phyloP scores from a whole-genome alignment of 2,113 vertebrate genomes.

The Struthio camelus region DNA sequence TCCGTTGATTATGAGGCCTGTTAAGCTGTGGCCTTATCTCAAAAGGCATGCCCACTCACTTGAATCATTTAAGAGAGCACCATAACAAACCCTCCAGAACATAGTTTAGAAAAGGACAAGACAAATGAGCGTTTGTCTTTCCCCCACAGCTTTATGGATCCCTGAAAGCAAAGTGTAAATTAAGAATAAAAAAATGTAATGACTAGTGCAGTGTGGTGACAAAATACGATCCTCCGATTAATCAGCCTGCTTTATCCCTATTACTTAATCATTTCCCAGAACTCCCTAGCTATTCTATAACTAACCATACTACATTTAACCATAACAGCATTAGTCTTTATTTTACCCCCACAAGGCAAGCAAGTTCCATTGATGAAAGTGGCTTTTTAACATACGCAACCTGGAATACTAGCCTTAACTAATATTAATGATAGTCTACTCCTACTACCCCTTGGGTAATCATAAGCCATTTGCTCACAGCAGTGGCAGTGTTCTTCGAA shows the following conservation, averaged over 20 bases:
- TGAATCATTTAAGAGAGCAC: not conserved
- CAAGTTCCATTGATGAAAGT: not conserved
- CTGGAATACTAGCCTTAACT: not conserved
- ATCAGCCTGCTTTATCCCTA: not conserved
- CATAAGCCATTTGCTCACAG: not conserved
- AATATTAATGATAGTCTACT: not conserved
- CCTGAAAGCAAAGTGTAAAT: not conserved
- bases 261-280: not conserved
- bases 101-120: not conserved
- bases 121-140: not conserved
- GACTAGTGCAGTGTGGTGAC: not conserved
- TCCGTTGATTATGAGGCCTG: not conserved
- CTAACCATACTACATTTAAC: not conserved
- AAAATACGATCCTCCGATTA: not conserved
- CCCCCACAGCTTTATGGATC: not conserved
- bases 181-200: not conserved
- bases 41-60: not conserved
- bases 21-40: not conserved
- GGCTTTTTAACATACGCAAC: not conserved
- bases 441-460: fast-evolving
- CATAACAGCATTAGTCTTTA: not conserved
- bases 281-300: not conserved
- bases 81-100: not conserved
- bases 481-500: not conserved
- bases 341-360: not conserved